These are phyloP conservation scores for Dissostichus mawsoni DNA, from an alignment of 2,113 vertebrate species.

Conservation along the genomic window DNA sequence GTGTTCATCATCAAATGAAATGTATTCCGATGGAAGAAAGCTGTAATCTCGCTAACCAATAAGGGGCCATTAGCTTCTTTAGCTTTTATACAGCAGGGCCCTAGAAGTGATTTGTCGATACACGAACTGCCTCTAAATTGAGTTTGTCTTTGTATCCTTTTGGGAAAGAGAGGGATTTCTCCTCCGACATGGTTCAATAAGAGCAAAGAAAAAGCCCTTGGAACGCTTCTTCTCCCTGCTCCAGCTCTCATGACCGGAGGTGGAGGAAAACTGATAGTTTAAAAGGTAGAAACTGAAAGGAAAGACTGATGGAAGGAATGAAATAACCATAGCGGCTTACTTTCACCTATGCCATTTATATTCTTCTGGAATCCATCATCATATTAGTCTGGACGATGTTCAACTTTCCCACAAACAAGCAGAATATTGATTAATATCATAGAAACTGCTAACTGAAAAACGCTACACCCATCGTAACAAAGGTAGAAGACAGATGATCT, in stretches of 20 bases:
- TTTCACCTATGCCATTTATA: neutral
- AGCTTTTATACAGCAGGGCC: constrained; percentile 23
- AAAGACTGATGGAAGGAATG: constrained; percentile 1
- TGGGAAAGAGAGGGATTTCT: constrained; percentile 39
- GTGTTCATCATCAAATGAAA: constrained; percentile 36
- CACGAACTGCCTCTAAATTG: constrained; percentile 52
- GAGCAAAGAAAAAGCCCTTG: constrained; percentile 38
- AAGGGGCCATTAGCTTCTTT: constrained; percentile 10
- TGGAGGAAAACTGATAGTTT: constrained; percentile 5
- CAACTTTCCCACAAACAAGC: constrained; percentile 14
- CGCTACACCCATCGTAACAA: neutral
- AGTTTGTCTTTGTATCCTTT: constrained; percentile 61
- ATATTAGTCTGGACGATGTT: neutral
- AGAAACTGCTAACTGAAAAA: neutral
- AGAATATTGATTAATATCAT: constrained; percentile 14
- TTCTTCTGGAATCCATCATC: constrained; percentile 15
- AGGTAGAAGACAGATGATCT: neutral
- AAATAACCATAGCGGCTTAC: neutral
- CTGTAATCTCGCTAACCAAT: constrained; percentile 33
- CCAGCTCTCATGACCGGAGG: neutral
- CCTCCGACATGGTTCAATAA: constrained; percentile 49
- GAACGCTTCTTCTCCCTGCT: constrained; percentile 17
- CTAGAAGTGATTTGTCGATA: constrained; percentile 56
- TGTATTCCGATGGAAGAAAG: constrained; percentile 29
- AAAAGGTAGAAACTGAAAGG: neutral